Conservation (phyloP, 2,113 vertebrate species). For the Nematolebias whitei region DNA sequence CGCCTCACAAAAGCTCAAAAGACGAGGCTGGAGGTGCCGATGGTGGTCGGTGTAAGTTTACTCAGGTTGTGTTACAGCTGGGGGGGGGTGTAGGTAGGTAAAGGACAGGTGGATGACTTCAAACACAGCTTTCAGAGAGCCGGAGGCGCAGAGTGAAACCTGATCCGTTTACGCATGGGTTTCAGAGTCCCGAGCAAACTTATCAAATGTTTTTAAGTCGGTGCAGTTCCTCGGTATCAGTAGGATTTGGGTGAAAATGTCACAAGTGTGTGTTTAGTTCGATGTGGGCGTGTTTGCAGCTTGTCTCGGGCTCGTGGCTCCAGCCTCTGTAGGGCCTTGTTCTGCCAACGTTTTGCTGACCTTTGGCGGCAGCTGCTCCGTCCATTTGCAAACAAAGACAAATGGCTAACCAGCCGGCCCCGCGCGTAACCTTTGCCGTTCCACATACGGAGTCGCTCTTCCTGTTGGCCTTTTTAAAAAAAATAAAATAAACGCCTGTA, state of each 20-base stretch:
- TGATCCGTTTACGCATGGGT: slow-evolving; percentile 30
- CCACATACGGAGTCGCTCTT: slow-evolving; percentile 21
- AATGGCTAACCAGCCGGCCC: slow-evolving; percentile 42
- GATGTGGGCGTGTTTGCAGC: slow-evolving; percentile 31
- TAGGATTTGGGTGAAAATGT: background rate
- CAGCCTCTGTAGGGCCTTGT: slow-evolving; percentile 58
- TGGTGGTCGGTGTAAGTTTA: slow-evolving; percentile 55
- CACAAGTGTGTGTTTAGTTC: slow-evolving; percentile 10
- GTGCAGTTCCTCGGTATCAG: slow-evolving; percentile 1
- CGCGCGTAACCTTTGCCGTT: slow-evolving; percentile 22
- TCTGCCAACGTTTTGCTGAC: slow-evolving; percentile 76
- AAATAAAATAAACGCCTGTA: slow-evolving; percentile 3
- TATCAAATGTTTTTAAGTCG: slow-evolving; percentile 21
- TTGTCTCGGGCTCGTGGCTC: slow-evolving; percentile 24
- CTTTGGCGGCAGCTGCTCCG: slow-evolving; percentile 71
- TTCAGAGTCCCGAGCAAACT: background rate
- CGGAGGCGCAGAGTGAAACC: slow-evolving; percentile 32
- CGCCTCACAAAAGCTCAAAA: slow-evolving; percentile 59
- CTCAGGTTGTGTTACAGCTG: slow-evolving; percentile 61
- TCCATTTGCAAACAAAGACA: slow-evolving; percentile 72
- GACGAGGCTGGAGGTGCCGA: slow-evolving; percentile 4
- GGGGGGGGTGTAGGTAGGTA: slow-evolving; percentile 39
- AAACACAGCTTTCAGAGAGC: slow-evolving; percentile 41
- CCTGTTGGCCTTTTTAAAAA: slow-evolving; percentile 55
- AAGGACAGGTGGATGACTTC: slow-evolving; percentile 52